Evolutionary conservation across 2,113 vertebrate species (phyloP), one percentile per base, ranked within the genome.

Genomic region (Amphiprion percula): DNA sequence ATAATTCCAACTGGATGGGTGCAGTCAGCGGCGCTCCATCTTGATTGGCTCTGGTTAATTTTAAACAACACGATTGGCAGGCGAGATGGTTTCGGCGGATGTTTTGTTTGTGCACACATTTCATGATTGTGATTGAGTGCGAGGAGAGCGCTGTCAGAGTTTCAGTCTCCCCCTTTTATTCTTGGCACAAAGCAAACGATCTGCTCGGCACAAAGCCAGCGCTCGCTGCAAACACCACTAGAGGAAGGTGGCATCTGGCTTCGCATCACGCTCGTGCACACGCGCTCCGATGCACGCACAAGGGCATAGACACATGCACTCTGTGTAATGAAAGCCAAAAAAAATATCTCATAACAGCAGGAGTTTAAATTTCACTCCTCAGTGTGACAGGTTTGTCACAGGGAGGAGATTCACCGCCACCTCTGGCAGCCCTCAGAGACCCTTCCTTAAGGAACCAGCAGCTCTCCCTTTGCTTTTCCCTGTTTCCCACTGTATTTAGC

Each of bases 311-410:
- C 56, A 64, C 77, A 30, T 23, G 14, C 23, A 49, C 64, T 44
- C 4, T 14, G 37, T 71, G 76, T 85, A 88, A 86, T 87, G 79
- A 88, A 91, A 89, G 89, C 70, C 82, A 8, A 37, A 65, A 70
- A 68, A 77, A 71, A 80, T 68, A 72, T 70, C 75, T 81, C 83
- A 58, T 88, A 87, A 88, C 88, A 85, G 85, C 77, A 79, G 80
- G 70, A 85, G 90, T 90, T 93, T 87, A 91, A 84, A 92, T 90
- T 85, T 94, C 72, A 77, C 82, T 92, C 79, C 80, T 84, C 44
- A 6, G 77, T 73, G 79, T 33, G 78, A 85, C 80, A 12, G 72
- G 77, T 91, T 86, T 89, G 90, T 87, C 87, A 88, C 84, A 70
- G 78, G 67, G 75, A 85, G 82, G 79, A 87, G 75, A 85, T 80